Percentiles rank a stretch among this genome's conserved stretches.
phyloP scores from a whole-genome alignment of 2,797 vertebrate species.

The Enteromius unitaeniatus region DNA sequence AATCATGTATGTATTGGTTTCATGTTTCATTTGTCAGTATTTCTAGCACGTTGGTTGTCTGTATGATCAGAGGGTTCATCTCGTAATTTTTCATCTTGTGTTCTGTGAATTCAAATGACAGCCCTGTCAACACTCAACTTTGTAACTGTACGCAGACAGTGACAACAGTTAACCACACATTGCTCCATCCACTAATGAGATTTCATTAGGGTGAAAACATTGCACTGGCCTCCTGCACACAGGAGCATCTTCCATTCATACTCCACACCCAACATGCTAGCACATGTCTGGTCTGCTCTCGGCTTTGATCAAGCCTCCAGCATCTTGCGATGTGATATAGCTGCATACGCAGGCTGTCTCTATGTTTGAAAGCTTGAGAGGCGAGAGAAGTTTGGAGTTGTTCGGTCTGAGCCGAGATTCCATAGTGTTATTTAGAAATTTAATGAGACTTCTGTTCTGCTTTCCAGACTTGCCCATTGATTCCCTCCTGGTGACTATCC shows the following conservation, averaged over 20 bases:
- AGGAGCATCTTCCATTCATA: conserved; percentile 45
- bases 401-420: conserved; percentile 24
- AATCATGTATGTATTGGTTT: not conserved
- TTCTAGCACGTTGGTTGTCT: not conserved
- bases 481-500: conserved; percentile 23
- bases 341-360: not conserved
- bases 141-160: conserved; percentile 36
- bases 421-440: conserved; percentile 46
- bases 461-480: conserved; percentile 35
- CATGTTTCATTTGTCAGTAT: not conserved
- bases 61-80: not conserved
- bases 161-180: conserved; percentile 49
- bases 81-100: not conserved
- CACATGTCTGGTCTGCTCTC: conserved; percentile 25
- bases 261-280: conserved; percentile 42
- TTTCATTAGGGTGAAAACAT: conserved; percentile 58
- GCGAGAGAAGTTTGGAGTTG: conserved; percentile 20
- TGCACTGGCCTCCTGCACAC: conserved; percentile 2
- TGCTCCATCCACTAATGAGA: conserved; percentile 59
- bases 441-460: conserved; percentile 45
- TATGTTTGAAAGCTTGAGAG: conserved; percentile 1
- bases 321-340: not conserved
- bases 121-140: conserved; percentile 20
- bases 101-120: not conserved
- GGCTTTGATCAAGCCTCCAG: conserved; percentile 52